Evolutionary conservation across 2,888 invertebrate genomes (phyloP).

Genomic region (Ommatoiulus sabulosus): DNA sequence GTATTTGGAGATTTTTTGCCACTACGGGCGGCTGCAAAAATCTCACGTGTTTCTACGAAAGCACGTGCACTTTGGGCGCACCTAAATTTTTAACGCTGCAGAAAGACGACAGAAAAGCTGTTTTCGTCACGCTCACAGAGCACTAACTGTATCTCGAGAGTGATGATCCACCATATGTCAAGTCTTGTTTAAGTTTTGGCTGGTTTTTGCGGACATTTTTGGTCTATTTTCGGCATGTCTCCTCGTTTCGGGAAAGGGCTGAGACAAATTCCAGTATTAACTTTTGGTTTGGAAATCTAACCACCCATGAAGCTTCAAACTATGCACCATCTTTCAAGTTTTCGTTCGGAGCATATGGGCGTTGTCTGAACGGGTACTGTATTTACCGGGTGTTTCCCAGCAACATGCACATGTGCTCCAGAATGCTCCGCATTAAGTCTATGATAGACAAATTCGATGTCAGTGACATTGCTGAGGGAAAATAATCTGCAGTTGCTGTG

Average conservation of each 20-base stretch:
- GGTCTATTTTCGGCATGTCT: not conserved
- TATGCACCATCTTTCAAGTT: not conserved
- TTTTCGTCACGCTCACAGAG: not conserved
- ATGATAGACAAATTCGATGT: not conserved
- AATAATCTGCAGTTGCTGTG: too few species aligned
- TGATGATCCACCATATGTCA: slow-evolving; percentile 36
- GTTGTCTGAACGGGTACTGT: not conserved
- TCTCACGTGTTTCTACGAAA: not conserved
- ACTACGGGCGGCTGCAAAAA: not conserved
- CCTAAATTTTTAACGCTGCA: not conserved
- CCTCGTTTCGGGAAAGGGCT: not conserved
- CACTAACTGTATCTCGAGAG: not conserved
- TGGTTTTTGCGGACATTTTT: slow-evolving; percentile 41
- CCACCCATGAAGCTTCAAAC: slow-evolving; percentile 42
- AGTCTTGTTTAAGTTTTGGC: slow-evolving; percentile 15
- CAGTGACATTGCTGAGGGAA: not conserved
- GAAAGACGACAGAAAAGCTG: not conserved
- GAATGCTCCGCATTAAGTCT: not conserved
- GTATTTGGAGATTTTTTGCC: not conserved
- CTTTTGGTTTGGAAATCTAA: slow-evolving; percentile 16
- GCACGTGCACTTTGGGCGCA: slow-evolving; percentile 40
- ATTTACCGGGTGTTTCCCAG: not conserved
- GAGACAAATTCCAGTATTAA: slow-evolving; percentile 41
- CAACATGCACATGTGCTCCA: too few species aligned
- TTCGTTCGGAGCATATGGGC: not conserved